A percentile compares a stretch with the other conserved stretches of the same genome.
phyloP scores from a whole-genome alignment of 2,113 vertebrate genomes.

The Phaetusa simplex region DNA sequence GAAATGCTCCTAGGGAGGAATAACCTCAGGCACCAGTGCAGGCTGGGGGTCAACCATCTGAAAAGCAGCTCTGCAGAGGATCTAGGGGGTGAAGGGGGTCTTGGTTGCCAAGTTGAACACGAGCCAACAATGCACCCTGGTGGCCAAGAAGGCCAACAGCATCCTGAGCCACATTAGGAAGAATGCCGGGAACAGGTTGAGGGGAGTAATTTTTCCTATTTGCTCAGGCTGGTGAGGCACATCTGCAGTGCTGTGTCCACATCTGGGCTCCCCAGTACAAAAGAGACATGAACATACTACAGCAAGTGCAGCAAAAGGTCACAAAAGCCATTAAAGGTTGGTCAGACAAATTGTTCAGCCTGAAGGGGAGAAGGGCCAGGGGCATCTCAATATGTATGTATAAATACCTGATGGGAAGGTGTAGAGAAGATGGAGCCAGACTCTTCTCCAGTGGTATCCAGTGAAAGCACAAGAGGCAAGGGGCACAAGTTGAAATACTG shows the following conservation, averaged over 20 bases:
- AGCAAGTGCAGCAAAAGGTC: not conserved
- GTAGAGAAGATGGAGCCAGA: not conserved
- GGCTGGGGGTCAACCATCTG: not conserved
- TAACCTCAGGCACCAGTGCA: not conserved
- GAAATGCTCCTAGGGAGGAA: not conserved
- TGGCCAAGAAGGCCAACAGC: not conserved
- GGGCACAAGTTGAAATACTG: not conserved
- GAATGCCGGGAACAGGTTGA: accelerated
- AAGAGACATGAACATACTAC: not conserved
- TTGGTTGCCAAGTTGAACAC: not conserved
- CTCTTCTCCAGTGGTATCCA: not conserved
- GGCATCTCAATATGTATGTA: not conserved
- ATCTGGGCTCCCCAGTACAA: not conserved
- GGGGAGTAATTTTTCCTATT: not conserved
- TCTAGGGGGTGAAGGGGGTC: not conserved
- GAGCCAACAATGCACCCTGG: not conserved
- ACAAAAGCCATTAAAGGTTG: accelerated
- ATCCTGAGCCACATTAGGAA: not conserved
- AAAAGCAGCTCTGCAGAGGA: not conserved
- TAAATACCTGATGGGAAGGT: not conserved
- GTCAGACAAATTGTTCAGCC: not conserved
- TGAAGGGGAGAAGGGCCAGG: not conserved
- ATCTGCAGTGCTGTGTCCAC: not conserved
- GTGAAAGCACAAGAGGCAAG: slow-evolving; percentile 10
- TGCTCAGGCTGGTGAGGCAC: not conserved